phyloP scores from a whole-genome alignment of 2,797 vertebrate species.

The Lepilemur septentrionalis region DNA sequence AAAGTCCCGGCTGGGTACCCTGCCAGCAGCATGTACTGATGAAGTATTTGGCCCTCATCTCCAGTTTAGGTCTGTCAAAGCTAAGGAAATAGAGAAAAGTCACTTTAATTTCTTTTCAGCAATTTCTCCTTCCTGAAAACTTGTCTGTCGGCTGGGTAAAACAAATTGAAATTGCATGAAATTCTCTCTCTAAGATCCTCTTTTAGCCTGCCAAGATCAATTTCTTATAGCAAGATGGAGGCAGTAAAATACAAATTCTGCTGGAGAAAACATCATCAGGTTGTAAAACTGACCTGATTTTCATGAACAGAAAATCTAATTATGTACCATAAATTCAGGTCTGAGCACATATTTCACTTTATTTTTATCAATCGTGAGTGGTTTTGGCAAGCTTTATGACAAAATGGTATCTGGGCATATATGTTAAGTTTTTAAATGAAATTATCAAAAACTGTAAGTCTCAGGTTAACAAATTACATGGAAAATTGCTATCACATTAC shows the following conservation, averaged over 20 bases:
- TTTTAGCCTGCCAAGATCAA: slow-evolving; percentile 1
- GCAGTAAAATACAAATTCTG: not conserved
- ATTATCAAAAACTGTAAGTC: slow-evolving; percentile 2
- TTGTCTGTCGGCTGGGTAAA: slow-evolving; percentile 40
- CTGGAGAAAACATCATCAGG: slow-evolving; percentile 28
- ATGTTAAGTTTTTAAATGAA: slow-evolving; percentile 41
- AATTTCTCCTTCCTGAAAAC: slow-evolving; percentile 55
- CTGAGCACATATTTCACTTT: not conserved
- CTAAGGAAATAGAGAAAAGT: slow-evolving; percentile 37
- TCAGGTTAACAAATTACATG: not conserved
- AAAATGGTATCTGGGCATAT: not conserved
- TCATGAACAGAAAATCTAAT: not conserved
- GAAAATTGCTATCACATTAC: slow-evolving; percentile 29
- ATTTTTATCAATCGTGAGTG: slow-evolving; percentile 8
- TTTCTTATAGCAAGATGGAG: slow-evolving; percentile 54
- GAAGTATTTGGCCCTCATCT: not conserved
- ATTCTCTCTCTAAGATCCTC: slow-evolving; percentile 38
- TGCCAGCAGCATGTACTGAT: not conserved
- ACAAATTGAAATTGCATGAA: slow-evolving; percentile 46
- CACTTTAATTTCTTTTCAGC: slow-evolving; percentile 60
- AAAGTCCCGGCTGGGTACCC: not conserved
- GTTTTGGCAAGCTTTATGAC: slow-evolving; percentile 47
- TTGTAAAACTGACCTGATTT: slow-evolving; percentile 48
- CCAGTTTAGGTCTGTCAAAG: not conserved
- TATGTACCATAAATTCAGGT: slow-evolving; percentile 1